Evolutionary conservation across 2,888 invertebrate genomes (phyloP).

Genomic region (Drosophila leonis): DNA sequence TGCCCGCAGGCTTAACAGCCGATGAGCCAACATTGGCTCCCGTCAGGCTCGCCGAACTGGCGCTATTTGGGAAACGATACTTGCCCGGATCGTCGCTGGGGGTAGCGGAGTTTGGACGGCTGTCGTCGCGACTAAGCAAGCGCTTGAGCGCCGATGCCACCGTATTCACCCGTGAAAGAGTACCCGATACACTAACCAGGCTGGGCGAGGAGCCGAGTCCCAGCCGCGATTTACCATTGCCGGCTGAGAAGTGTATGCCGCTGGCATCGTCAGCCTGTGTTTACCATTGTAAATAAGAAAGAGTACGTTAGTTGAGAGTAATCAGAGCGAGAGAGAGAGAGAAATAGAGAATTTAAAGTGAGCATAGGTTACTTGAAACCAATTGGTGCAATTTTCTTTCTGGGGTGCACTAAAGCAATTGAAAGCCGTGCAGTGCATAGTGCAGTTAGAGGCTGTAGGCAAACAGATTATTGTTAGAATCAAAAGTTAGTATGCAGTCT

Average conservation of each 20-base stretch:
- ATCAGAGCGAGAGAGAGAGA: background rate
- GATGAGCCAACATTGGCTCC: slow-evolving; percentile 45
- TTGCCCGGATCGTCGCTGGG: slow-evolving; percentile 81
- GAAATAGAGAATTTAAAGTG: slow-evolving; percentile 19
- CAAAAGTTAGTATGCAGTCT: slow-evolving; percentile 79
- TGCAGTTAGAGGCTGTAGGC: slow-evolving; percentile 73
- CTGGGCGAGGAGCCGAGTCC: slow-evolving; percentile 86
- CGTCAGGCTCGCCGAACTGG: slow-evolving; percentile 83
- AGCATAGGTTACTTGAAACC: slow-evolving; percentile 64
- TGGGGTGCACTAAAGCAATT: slow-evolving; percentile 56
- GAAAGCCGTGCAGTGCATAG: slow-evolving; percentile 63
- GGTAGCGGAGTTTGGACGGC: slow-evolving; percentile 85
- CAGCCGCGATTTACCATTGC: slow-evolving; percentile 86
- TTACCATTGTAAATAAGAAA: background rate
- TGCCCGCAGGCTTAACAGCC: slow-evolving; percentile 82
- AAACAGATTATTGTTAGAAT: slow-evolving; percentile 72
- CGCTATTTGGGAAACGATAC: slow-evolving; percentile 84
- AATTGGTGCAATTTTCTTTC: slow-evolving; percentile 44
- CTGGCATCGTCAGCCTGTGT: slow-evolving; percentile 89
- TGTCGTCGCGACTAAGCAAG: slow-evolving; percentile 91
- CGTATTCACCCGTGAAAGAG: slow-evolving; percentile 90
- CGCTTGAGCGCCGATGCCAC: slow-evolving; percentile 92
- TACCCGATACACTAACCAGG: slow-evolving; percentile 86
- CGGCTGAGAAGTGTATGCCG: slow-evolving; percentile 91
- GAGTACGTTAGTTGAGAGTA: slow-evolving; percentile 9